phyloP scores from a whole-genome alignment of 2,113 vertebrate genomes.

The Pungitius pungitius region DNA sequence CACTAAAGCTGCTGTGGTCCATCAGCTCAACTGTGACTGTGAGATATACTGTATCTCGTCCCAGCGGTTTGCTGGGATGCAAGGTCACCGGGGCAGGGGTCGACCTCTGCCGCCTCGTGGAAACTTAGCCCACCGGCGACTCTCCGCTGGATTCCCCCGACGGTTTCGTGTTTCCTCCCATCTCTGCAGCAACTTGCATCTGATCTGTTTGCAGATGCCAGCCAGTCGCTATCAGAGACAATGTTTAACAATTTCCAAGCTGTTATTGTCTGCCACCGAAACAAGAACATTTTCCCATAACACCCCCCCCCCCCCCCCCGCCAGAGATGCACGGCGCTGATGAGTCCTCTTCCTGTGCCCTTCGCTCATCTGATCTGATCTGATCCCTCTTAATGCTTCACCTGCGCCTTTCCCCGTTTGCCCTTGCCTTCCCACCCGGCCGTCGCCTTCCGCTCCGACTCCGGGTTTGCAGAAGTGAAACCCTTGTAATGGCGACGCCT shows the following conservation, averaged over 20 bases:
- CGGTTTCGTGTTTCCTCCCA: slow-evolving; percentile 54
- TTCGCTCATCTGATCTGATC: slow-evolving; percentile 53
- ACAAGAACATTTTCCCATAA: slow-evolving; percentile 78
- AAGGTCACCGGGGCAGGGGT: not conserved
- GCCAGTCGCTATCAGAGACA: slow-evolving; percentile 66
- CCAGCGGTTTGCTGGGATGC: slow-evolving; percentile 41
- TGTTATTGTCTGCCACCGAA: slow-evolving; percentile 76
- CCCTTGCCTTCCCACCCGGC: slow-evolving; percentile 35
- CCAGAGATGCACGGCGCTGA: slow-evolving; percentile 70
- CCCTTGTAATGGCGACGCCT: not conserved
- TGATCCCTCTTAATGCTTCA: slow-evolving; percentile 49
- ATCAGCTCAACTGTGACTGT: slow-evolving; percentile 62
- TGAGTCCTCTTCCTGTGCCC: slow-evolving; percentile 67
- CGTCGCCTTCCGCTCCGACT: not conserved
- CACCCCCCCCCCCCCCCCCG: slow-evolving; percentile 54
- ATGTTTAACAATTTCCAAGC: slow-evolving; percentile 72
- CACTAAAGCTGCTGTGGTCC: slow-evolving; percentile 36
- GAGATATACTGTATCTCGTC: slow-evolving; percentile 47
- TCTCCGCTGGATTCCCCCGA: not conserved
- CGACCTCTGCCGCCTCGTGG: not conserved
- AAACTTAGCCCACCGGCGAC: too few relatives aligned
- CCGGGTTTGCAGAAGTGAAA: slow-evolving; percentile 15
- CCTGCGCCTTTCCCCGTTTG: slow-evolving; percentile 35
- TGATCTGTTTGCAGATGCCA: slow-evolving; percentile 68
- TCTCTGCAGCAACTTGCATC: slow-evolving; percentile 52